Conservation (phyloP, 37 sponge, comb jelly and placozoan genomes). For the Mnemiopsis leidyi region DNA sequence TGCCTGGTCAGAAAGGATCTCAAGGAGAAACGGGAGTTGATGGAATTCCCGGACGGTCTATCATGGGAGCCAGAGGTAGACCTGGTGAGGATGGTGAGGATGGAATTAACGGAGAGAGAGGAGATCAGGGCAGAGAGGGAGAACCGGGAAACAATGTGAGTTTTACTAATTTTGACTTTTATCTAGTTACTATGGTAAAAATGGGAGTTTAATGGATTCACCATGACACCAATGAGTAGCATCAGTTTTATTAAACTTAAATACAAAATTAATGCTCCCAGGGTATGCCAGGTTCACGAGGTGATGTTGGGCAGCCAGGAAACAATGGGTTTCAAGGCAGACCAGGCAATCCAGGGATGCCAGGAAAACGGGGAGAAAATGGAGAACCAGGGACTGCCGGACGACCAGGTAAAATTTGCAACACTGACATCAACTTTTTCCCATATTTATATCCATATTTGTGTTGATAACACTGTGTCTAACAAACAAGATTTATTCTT, state of each 20-base stretch:
- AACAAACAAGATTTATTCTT: no score
- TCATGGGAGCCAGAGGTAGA: neutral
- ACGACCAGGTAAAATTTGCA: neutral
- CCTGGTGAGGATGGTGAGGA: constrained; percentile 2
- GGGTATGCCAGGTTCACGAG: neutral
- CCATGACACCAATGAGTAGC: no score
- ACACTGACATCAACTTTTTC: neutral
- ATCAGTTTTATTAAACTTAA: no score
- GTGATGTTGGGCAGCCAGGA: neutral
- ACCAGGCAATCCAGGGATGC: neutral
- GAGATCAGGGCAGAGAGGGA: neutral
- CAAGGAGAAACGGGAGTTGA: neutral
- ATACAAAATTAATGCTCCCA: no score
- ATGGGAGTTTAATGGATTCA: no score
- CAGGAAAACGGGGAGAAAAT: neutral
- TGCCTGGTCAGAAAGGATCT: neutral
- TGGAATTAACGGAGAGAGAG: neutral
- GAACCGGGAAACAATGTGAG: neutral
- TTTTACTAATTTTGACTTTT: neutral
- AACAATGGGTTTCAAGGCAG: neutral
- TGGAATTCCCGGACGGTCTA: neutral
- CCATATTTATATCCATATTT: neutral
- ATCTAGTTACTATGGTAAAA: neutral
- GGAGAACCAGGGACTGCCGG: constrained; percentile 2
- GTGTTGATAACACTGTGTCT: no score